These are phyloP conservation scores for Eilema depressum DNA, from an alignment of 2,888 invertebrate species.

Conservation along the genomic window DNA sequence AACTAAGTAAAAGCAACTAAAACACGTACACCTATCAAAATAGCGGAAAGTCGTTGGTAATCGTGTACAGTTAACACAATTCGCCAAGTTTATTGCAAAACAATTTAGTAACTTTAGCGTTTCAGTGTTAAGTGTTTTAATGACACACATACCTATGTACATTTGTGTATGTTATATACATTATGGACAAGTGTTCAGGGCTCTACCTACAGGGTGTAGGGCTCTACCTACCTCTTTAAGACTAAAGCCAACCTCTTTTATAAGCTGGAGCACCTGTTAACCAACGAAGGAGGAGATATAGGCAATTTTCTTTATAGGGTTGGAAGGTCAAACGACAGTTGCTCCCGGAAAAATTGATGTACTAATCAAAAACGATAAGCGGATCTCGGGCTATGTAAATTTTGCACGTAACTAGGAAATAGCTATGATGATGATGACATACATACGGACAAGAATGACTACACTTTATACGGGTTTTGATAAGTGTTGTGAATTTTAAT, in stretches of 20 bases:
- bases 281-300: too few relatives aligned
- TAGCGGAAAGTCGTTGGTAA: constrained; percentile 7
- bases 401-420: too few relatives aligned
- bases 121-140: constrained; percentile 34
- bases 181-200: not conserved
- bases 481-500: constrained; percentile 34
- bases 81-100: constrained; percentile 36
- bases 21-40: not conserved
- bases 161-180: not conserved
- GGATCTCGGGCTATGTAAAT: too few relatives aligned
- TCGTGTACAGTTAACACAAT: constrained; percentile 17
- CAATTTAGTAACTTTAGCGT: constrained; percentile 33
- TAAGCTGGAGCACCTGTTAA: too few relatives aligned
- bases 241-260: too few relatives aligned
- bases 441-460: not conserved
- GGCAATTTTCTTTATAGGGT: too few relatives aligned
- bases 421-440: not conserved
- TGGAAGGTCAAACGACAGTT: too few relatives aligned
- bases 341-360: too few relatives aligned
- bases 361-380: too few relatives aligned
- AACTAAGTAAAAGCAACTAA: not conserved
- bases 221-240: too few relatives aligned
- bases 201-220: too few relatives aligned
- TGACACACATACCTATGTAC: constrained; percentile 26
- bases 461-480: constrained; percentile 26